Percentiles rank a stretch among this genome's conserved stretches.
Conservation (phyloP, 2,797 vertebrate genomes). For the Anas flavirostris region DNA sequence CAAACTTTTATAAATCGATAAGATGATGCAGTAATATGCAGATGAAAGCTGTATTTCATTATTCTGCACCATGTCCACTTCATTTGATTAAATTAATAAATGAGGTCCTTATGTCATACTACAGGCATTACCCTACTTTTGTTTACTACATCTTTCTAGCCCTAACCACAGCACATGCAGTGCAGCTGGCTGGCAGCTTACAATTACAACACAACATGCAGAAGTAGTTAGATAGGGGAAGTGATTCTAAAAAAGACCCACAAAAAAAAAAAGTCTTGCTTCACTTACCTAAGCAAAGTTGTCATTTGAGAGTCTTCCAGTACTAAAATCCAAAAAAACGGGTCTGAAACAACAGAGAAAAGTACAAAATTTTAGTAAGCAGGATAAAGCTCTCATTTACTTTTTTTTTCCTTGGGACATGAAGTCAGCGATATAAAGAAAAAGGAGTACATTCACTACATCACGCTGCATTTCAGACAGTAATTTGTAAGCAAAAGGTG, state of each 20-base stretch:
- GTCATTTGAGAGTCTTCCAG: conserved; percentile 46
- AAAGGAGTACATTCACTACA: background rate
- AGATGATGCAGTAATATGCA: background rate
- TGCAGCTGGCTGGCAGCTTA: conserved; percentile 49
- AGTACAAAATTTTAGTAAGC: background rate
- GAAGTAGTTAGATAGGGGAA: conserved; percentile 35
- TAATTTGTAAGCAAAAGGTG: background rate
- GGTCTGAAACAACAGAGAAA: background rate
- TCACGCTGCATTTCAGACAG: background rate
- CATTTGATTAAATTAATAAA: conserved; percentile 44
- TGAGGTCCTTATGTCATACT: conserved; percentile 8
- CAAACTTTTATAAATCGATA: background rate
- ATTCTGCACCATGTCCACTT: background rate
- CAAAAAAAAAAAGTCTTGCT: background rate
- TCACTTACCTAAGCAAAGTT: conserved; percentile 62
- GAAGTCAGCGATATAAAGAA: background rate
- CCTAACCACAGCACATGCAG: conserved; percentile 40
- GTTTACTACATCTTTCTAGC: conserved; percentile 40
- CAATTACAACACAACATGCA: conserved; percentile 1
- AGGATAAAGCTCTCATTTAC: background rate
- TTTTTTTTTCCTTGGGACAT: background rate
- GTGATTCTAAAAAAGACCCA: conserved; percentile 9
- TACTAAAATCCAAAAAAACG: conserved; percentile 51
- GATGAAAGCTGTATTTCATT: conserved; percentile 21
- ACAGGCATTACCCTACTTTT: conserved; percentile 5